Evolutionary conservation across 2,888 invertebrate species (phyloP), one percentile per base, ranked within the genome.

Genomic region (Syrphus vitripennis): DNA sequence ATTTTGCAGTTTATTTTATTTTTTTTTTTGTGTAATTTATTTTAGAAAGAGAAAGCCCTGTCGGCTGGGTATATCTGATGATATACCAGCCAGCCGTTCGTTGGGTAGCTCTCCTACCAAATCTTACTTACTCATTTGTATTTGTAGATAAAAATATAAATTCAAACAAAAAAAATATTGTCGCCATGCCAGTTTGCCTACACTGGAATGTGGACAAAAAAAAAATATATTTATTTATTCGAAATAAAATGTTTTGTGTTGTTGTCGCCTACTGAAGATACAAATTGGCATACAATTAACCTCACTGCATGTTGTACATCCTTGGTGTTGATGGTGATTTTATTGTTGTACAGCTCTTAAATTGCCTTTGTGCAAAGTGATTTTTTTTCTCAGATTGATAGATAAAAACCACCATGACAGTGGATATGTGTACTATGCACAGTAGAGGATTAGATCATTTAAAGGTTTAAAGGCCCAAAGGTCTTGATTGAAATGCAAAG

Each of bases 211-310:
- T 59, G 24, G 26, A 34, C 16, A 48, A 24, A 50, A 24, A 50
- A 50, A 3, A 34, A 34, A 6, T 10, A 34, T 1, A 34, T 0
- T 10, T 10, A 26, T 7, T 26, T 26, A 26, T 14, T 50, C 55
- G 16, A 59, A n/a, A 14, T 34, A 4, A 59, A 59, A 34, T 59
- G 19, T 57, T 57, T 57, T 34, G n/a, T 37, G 37, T 59, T 59
- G 59, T 34, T 26, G 37, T 21, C 2, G 5, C 37, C 34, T 59
- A 37, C 14, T 37, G 34, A 21, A 37, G 59, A 34, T 21, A 59
- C 59, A 59, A 59, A 59, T 59, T 59, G 59, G 37, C 59, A 34
- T 59, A 34, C 21, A 59, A 59, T 59, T 59, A 59, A 59, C 59
- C 59, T 59, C 21, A 21, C 37, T 37, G 14, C 59, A 37, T 21